Percentiles rank a stretch among this genome's conserved stretches.
These are phyloP conservation scores for Chiroxiphia lanceolata DNA, from an alignment of 2,797 vertebrate species.

Conservation along the genomic window DNA sequence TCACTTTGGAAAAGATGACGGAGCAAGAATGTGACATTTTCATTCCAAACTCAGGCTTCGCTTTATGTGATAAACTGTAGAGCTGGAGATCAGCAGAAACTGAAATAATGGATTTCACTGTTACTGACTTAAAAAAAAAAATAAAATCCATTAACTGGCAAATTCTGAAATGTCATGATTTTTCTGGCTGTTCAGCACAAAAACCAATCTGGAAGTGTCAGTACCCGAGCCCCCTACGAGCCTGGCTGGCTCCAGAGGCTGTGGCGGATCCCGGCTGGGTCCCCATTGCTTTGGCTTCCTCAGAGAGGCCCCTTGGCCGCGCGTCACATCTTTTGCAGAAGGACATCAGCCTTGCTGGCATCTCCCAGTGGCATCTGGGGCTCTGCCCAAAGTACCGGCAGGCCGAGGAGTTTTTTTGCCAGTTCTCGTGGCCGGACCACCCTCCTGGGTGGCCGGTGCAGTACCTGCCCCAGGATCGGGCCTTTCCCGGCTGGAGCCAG, in stretches of 20 bases:
- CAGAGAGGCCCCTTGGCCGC: not conserved
- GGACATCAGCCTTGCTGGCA: not conserved
- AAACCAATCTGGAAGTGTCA: not conserved
- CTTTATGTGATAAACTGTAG: not conserved
- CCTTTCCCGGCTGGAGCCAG: rapidly evolving
- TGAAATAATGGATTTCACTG: not conserved
- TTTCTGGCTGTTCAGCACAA: not conserved
- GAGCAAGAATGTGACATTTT: not conserved
- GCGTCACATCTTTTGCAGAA: not conserved
- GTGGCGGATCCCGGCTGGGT: rapidly evolving
- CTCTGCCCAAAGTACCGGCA: not conserved
- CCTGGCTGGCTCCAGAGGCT: not conserved
- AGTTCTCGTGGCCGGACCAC: not conserved
- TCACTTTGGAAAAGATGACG: not conserved
- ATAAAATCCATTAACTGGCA: not conserved
- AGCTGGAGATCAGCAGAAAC: not conserved
- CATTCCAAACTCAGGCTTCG: not conserved
- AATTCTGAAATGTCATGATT: slow-evolving; percentile 29
- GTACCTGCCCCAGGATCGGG: rapidly evolving
- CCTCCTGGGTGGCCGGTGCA: rapidly evolving
- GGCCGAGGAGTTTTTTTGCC: rapidly evolving
- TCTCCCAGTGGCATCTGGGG: not conserved
- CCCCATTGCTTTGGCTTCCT: not conserved
- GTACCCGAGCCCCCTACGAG: not conserved
- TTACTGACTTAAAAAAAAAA: not conserved